Conservation (phyloP, 2,888 invertebrate species). For the Anthophora plumipes region DNA sequence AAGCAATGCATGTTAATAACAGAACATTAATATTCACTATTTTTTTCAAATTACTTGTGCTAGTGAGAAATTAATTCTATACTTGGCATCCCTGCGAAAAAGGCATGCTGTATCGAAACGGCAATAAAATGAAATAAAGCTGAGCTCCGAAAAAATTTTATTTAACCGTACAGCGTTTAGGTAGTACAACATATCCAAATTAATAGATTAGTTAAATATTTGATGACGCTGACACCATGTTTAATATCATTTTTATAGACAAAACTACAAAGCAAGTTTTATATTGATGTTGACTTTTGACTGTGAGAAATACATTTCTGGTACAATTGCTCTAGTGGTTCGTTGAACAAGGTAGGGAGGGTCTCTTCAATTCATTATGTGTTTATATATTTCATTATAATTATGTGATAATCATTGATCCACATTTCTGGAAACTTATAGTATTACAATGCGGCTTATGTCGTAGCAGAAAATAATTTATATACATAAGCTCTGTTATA, state of each 20-base stretch:
- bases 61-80: constrained; percentile 46
- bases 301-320: constrained; percentile 66
- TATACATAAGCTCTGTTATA: constrained; percentile 51
- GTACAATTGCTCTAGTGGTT: constrained; percentile 63
- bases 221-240: constrained; percentile 50
- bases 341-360: constrained; percentile 70
- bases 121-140: constrained; percentile 72
- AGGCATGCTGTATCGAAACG: constrained; percentile 71
- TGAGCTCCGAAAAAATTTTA: constrained; percentile 56
- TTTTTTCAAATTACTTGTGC: neutral
- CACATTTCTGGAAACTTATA: constrained; percentile 23
- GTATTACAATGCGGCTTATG: constrained; percentile 55
- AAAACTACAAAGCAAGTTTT: constrained; percentile 53
- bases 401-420: constrained; percentile 47
- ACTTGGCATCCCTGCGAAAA: constrained; percentile 64
- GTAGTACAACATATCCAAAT: constrained; percentile 54
- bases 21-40: constrained; percentile 12
- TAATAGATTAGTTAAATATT: constrained; percentile 48
- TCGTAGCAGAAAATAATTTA: constrained; percentile 50
- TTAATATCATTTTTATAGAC: constrained; percentile 56
- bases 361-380: constrained; percentile 57
- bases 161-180: constrained; percentile 64
- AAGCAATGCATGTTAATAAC: neutral
- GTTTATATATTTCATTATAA: constrained; percentile 52
- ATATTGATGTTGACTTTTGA: constrained; percentile 64